Evolutionary conservation across 2,797 vertebrate genomes (phyloP).

Genomic region (Poecilia wingei): DNA sequence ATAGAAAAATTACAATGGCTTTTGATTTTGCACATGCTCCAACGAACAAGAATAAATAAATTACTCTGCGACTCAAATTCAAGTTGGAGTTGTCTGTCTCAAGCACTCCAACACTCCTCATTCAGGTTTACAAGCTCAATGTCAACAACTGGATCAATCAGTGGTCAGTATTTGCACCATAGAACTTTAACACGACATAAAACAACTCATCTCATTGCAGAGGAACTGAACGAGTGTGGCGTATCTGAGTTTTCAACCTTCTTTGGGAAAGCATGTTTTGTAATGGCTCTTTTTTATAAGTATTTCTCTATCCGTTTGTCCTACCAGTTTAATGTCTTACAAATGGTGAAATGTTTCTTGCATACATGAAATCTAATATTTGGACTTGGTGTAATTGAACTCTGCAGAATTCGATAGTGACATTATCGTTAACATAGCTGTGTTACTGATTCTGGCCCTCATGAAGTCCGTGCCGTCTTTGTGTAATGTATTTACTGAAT

Average conservation of each 20-base stretch:
- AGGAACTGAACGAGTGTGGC: conserved; percentile 28
- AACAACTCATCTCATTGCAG: conserved; percentile 31
- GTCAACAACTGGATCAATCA: not conserved
- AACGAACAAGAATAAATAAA: conserved; percentile 37
- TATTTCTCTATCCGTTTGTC: conserved; percentile 46
- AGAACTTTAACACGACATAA: conserved; percentile 16
- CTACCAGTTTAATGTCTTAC: conserved; percentile 34
- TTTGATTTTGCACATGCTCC: conserved; percentile 44
- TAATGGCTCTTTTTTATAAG: conserved; percentile 60
- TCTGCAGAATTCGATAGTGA: conserved; percentile 43
- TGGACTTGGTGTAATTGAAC: conserved; percentile 26
- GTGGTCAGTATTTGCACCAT: conserved; percentile 18
- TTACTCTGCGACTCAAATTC: conserved; percentile 13
- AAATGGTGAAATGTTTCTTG: conserved; percentile 28
- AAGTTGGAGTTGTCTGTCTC: conserved; percentile 11
- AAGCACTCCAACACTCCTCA: conserved; percentile 16
- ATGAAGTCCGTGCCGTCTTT: conserved; percentile 33
- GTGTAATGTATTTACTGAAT: conserved; percentile 30
- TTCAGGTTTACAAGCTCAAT: conserved; percentile 13
- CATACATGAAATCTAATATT: conserved; percentile 24
- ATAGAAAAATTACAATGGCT: conserved; percentile 41
- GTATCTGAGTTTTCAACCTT: conserved; percentile 20
- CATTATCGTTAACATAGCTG: conserved; percentile 48
- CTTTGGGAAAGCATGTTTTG: conserved; percentile 70
- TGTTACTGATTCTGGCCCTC: conserved; percentile 45